A percentile compares a stretch with the other conserved stretches of the same genome.
Evolutionary conservation across 2,797 vertebrate genomes (phyloP).

Genomic region (Sebastes steindachneri): DNA sequence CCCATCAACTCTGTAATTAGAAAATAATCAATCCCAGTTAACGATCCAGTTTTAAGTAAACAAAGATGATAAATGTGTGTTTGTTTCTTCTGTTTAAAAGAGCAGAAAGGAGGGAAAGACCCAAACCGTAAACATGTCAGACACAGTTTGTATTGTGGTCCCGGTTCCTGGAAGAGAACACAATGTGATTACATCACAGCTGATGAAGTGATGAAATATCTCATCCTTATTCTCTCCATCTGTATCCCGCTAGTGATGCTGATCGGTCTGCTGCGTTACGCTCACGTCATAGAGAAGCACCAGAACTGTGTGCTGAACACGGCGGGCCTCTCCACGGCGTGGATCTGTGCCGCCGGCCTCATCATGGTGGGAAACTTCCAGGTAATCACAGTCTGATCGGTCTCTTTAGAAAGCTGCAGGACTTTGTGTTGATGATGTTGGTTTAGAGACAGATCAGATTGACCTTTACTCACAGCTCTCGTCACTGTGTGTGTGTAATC

Average conservation of each 20-base stretch:
- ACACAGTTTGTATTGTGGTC: background rate
- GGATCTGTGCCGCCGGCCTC: conserved; percentile 91
- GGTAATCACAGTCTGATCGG: conserved; percentile 69
- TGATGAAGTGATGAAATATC: background rate
- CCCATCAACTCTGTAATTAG: too few relatives aligned
- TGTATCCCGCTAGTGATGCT: conserved; percentile 82
- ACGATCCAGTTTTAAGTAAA: background rate
- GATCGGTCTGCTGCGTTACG: conserved; percentile 89
- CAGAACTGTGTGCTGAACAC: conserved; percentile 91
- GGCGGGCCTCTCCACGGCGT: conserved; percentile 86
- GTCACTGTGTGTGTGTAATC: background rate
- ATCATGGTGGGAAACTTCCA: conserved; percentile 94
- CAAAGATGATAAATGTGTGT: background rate
- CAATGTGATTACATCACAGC: background rate
- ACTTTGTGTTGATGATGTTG: background rate
- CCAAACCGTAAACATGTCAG: too few relatives aligned
- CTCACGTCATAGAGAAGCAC: conserved; percentile 88
- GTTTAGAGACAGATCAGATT: background rate
- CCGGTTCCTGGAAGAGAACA: background rate
- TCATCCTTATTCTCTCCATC: background rate
- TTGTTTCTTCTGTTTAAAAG: background rate
- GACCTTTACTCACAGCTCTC: background rate
- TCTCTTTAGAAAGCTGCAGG: background rate
- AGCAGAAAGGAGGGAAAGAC: background rate
- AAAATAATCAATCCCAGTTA: too few relatives aligned